A percentile compares a stretch with the other conserved stretches of the same genome.
phyloP scores from a whole-genome alignment of 2,888 invertebrate genomes.

The Octonoba sinensis region DNA sequence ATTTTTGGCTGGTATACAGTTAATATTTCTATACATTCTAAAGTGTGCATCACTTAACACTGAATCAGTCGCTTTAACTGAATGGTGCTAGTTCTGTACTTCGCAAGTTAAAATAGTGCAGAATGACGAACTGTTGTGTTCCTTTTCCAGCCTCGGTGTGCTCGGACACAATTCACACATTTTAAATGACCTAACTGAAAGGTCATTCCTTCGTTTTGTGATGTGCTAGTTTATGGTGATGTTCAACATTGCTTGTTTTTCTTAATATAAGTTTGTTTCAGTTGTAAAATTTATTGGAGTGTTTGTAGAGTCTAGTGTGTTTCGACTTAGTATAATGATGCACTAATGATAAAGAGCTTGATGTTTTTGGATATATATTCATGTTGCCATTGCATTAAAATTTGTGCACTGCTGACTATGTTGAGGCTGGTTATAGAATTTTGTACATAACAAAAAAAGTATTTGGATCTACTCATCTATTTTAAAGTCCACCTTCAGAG shows the following conservation, averaged over 20 bases:
- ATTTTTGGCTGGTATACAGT: constrained; percentile 3
- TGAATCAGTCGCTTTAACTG: constrained; percentile 53
- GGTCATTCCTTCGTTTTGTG: constrained; percentile 44
- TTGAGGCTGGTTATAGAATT: constrained; percentile 57
- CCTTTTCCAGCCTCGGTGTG: constrained; percentile 39
- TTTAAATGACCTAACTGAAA: constrained; percentile 39
- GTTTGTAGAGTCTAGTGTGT: constrained; percentile 62
- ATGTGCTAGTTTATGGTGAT: constrained; percentile 50
- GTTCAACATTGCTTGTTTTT: constrained; percentile 43
- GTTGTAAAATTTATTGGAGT: constrained; percentile 59
- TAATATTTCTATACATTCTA: constrained; percentile 26
- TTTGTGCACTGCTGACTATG: constrained; percentile 61
- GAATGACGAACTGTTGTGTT: constrained; percentile 39
- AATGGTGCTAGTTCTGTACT: constrained; percentile 64
- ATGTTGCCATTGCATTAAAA: constrained; percentile 63
- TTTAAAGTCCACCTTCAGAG: constrained; percentile 33
- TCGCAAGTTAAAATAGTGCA: constrained; percentile 45
- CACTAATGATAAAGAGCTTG: constrained; percentile 64
- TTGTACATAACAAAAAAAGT: constrained; percentile 42
- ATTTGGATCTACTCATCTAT: constrained; percentile 3
- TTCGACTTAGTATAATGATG: constrained; percentile 59
- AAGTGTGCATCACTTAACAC: constrained; percentile 44
- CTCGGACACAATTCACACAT: constrained; percentile 44
- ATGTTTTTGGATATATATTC: constrained; percentile 65
- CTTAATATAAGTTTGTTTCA: constrained; percentile 32